These are phyloP conservation scores for Salarias fasciatus DNA, from an alignment of 2,797 vertebrate genomes.

Conservation along the genomic window DNA sequence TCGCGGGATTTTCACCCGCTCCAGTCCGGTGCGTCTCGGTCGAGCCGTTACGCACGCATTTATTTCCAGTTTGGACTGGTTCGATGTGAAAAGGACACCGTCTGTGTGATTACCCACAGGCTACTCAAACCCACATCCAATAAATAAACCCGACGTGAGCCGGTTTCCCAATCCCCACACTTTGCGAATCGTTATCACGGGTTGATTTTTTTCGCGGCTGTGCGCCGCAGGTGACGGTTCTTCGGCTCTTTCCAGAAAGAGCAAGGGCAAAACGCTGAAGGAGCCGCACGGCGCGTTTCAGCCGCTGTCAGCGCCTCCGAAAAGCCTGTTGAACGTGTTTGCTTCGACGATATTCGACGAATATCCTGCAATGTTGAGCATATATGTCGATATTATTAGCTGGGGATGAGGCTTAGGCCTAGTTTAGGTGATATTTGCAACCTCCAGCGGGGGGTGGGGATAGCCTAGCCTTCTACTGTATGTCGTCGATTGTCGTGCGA, in stretches of 20 bases:
- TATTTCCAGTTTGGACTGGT: constrained; percentile 79
- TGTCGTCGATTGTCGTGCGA: constrained; percentile 75
- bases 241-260: constrained; percentile 52
- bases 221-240: constrained; percentile 44
- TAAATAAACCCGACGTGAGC: background rate
- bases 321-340: constrained; percentile 4
- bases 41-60: constrained; percentile 49
- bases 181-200: too few relatives aligned
- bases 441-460: constrained; percentile 76
- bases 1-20: background rate
- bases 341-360: constrained; percentile 40
- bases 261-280: constrained; percentile 56
- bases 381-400: constrained; percentile 44
- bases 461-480: constrained; percentile 73
- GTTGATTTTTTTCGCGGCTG: background rate
- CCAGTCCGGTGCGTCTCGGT: too few relatives aligned
- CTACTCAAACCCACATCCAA: constrained; percentile 18
- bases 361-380: background rate
- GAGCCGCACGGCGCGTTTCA: background rate
- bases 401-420: constrained; percentile 63
- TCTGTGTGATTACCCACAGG: constrained; percentile 35
- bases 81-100: constrained; percentile 61
- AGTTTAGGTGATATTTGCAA: constrained; percentile 68
- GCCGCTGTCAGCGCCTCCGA: background rate
- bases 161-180: too few relatives aligned